A percentile compares a stretch with the other conserved stretches of the same genome.
These are phyloP conservation scores for Ectobius pallidus DNA, from an alignment of 2,888 invertebrate species.

Conservation along the genomic window DNA sequence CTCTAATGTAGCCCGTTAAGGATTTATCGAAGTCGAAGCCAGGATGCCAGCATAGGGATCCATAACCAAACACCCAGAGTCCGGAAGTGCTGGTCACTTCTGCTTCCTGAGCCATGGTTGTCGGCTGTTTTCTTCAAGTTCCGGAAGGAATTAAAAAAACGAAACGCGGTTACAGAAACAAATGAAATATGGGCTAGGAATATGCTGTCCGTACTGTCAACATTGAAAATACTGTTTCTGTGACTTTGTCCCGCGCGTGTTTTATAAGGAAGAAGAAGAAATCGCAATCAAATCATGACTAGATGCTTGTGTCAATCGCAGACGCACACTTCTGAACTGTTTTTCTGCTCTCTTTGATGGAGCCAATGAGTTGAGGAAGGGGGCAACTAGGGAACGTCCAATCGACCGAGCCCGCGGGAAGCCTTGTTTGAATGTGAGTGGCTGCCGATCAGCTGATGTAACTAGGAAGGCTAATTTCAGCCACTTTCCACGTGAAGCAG, in stretches of 20 bases:
- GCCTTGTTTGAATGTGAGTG: not conserved
- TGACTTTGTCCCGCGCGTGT: not conserved
- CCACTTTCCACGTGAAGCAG: not conserved
- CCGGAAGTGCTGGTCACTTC: constrained; percentile 47
- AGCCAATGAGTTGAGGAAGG: not conserved
- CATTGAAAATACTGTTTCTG: not conserved
- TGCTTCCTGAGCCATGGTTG: not conserved
- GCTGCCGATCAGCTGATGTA: constrained; percentile 14
- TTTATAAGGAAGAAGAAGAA: not conserved
- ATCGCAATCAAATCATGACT: constrained; percentile 5
- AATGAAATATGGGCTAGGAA: too few species aligned
- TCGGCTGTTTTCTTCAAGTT: not conserved
- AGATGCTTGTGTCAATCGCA: not conserved
- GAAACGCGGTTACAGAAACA: not conserved
- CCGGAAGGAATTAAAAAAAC: too few species aligned
- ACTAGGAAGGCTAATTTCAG: constrained; percentile 1
- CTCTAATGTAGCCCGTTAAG: constrained; percentile 80
- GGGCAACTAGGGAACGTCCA: not conserved
- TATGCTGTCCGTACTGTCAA: too few species aligned
- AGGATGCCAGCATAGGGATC: constrained; percentile 93
- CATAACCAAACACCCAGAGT: constrained; percentile 95
- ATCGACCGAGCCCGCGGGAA: not conserved
- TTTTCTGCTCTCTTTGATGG: not conserved
- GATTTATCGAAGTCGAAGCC: constrained; percentile 86
- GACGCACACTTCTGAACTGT: not conserved